Percentiles rank a stretch among this genome's conserved stretches.
Evolutionary conservation across 2,113 vertebrate genomes (phyloP).

Genomic region (Ranitomeya variabilis): DNA sequence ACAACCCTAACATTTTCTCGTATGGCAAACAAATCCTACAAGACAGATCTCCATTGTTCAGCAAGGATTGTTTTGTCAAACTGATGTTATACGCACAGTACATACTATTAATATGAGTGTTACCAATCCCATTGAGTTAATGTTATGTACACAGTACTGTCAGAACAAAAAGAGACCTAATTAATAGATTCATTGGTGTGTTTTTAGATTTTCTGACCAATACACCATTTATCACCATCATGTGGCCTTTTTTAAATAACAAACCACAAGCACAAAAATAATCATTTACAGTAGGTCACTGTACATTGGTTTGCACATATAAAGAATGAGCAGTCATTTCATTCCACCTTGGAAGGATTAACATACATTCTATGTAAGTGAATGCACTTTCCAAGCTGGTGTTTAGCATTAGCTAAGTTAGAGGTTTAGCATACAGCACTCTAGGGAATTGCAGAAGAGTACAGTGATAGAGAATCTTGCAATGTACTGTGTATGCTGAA

Average conservation of each 20-base stretch:
- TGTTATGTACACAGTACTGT: too few species aligned
- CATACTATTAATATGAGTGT: too few species aligned
- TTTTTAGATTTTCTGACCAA: not conserved
- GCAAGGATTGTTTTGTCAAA: too few species aligned
- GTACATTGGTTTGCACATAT: not conserved
- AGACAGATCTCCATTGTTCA: too few species aligned
- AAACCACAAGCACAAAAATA: not conserved
- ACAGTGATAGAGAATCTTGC: not conserved
- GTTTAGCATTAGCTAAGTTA: constrained; percentile 18
- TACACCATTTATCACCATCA: not conserved
- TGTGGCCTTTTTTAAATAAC: not conserved
- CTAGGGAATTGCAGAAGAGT: not conserved
- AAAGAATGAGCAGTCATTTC: not conserved
- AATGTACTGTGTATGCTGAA: not conserved
- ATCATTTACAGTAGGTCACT: not conserved
- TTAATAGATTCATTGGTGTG: too few species aligned
- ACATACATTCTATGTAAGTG: not conserved
- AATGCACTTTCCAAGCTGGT: not conserved
- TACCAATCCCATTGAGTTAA: too few species aligned
- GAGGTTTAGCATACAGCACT: not conserved
- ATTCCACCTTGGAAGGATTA: not conserved
- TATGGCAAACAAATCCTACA: too few species aligned
- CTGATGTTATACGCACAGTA: too few species aligned
- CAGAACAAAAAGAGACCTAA: too few species aligned
- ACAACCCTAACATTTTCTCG: too few species aligned